These are phyloP conservation scores for Drosophila peninsularis DNA, from an alignment of 2,888 invertebrate genomes.

Conservation along the genomic window DNA sequence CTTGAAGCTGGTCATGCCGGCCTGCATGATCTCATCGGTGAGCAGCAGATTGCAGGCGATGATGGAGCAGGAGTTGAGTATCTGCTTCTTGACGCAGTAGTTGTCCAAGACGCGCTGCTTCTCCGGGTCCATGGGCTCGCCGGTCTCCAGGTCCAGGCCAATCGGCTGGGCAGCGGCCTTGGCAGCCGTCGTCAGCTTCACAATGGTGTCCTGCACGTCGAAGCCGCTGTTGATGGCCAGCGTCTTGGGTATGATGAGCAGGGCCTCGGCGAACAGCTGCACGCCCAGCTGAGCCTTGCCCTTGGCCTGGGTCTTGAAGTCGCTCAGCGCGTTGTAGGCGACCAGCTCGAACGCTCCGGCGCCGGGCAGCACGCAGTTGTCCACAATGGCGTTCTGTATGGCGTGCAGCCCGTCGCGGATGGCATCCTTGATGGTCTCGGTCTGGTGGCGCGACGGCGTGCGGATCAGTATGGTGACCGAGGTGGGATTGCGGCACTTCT, in stretches of 20 bases:
- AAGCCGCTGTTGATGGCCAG: slow-evolving; percentile 96
- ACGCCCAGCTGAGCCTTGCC: slow-evolving; percentile 95
- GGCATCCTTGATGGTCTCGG: slow-evolving; percentile 97
- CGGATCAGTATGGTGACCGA: slow-evolving; percentile 98
- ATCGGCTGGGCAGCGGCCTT: slow-evolving; percentile 89
- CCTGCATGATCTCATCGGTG: slow-evolving; percentile 99
- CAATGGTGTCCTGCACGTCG: slow-evolving; percentile 97
- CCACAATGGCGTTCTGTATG: slow-evolving; percentile 97
- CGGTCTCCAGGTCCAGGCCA: slow-evolving; percentile 95
- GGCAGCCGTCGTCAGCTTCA: slow-evolving; percentile 96
- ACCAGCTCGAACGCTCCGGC: slow-evolving; percentile 97
- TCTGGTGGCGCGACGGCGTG: slow-evolving; percentile 97
- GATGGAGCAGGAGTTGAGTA: slow-evolving; percentile 97
- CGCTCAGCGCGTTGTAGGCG: slow-evolving; percentile 91
- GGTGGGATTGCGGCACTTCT: slow-evolving; percentile 96
- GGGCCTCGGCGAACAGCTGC: slow-evolving; percentile 96
- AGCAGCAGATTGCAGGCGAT: slow-evolving; percentile 98
- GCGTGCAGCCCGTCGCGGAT: slow-evolving; percentile 97
- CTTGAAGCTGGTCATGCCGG: slow-evolving; percentile 96
- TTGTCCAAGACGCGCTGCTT: slow-evolving; percentile 97
- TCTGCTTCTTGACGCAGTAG: slow-evolving; percentile 97
- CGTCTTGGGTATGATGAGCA: slow-evolving; percentile 96
- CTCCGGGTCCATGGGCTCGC: slow-evolving; percentile 93
- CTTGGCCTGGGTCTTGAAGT: slow-evolving; percentile 93
- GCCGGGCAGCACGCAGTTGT: slow-evolving; percentile 96